Evolutionary conservation across 2,113 vertebrate species (phyloP).

Genomic region (Perccottus glenii): DNA sequence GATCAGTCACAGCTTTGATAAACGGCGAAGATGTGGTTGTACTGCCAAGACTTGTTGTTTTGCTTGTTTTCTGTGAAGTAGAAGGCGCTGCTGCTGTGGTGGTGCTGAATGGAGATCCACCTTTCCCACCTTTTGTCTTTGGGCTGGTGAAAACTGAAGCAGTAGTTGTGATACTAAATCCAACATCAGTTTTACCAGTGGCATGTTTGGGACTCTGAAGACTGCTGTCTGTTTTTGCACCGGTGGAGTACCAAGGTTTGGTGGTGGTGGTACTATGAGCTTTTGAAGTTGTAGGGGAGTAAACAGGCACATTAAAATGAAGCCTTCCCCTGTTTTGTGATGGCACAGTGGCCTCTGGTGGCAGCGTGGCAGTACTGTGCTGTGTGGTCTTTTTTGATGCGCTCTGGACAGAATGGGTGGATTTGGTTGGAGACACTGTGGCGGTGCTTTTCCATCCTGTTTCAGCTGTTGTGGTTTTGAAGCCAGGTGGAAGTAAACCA

Average conservation of each 20-base stretch:
- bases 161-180: background rate
- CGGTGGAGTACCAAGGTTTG: background rate
- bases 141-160: background rate
- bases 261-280: background rate
- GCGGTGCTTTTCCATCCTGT: slow-evolving; percentile 14
- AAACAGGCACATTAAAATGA: slow-evolving; percentile 5
- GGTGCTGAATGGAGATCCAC: slow-evolving; percentile 1
- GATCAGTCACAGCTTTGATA: slow-evolving; percentile 46
- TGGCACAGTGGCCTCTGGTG: slow-evolving; percentile 18
- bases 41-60: background rate
- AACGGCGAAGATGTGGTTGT: slow-evolving; percentile 41
- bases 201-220: slow-evolving; percentile 1
- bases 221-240: background rate
- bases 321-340: slow-evolving; percentile 12
- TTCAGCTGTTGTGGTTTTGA: slow-evolving; percentile 40
- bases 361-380: slow-evolving; percentile 16
- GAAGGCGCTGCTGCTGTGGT: background rate
- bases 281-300: slow-evolving; percentile 16
- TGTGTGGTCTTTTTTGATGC: background rate
- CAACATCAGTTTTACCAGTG: slow-evolving; percentile 1
- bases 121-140: slow-evolving; percentile 12
- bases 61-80: slow-evolving; percentile 18
- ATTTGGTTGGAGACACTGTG: slow-evolving; percentile 12
- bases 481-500: slow-evolving; percentile 19
- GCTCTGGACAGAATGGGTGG: slow-evolving; percentile 8